These are phyloP conservation scores for Campoplex nolae DNA, from an alignment of 2,888 invertebrate genomes.

Conservation along the genomic window DNA sequence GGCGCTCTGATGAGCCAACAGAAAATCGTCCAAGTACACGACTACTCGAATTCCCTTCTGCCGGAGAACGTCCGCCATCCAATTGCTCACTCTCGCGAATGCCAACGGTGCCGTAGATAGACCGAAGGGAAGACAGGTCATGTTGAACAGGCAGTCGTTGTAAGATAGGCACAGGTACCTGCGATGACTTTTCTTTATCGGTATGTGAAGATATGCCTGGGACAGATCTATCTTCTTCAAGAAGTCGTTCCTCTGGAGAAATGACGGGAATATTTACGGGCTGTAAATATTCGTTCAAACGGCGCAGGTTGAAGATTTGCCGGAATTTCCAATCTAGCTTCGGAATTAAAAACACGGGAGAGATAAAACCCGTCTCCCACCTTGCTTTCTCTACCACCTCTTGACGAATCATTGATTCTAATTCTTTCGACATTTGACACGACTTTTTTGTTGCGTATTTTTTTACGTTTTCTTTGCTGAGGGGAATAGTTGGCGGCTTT, in stretches of 20 bases:
- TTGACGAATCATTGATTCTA: no score
- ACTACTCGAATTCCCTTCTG: background rate
- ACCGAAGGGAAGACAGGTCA: background rate
- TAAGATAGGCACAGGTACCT: constrained; percentile 4
- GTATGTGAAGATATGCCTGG: background rate
- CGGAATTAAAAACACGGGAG: constrained; percentile 3
- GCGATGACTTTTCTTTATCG: background rate
- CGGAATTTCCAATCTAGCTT: background rate
- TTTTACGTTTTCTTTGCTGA: background rate
- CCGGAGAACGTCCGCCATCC: background rate
- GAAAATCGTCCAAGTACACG: constrained; percentile 7
- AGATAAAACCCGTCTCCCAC: background rate
- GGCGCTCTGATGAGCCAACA: background rate
- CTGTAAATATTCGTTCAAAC: background rate
- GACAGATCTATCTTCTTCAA: constrained; percentile 56
- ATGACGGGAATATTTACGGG: constrained; percentile 3
- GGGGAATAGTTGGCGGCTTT: background rate
- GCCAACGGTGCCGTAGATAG: background rate
- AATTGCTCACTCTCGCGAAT: constrained; percentile 3
- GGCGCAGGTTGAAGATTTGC: background rate
- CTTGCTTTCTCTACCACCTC: background rate
- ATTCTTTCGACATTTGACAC: background rate
- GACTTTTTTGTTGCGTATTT: background rate
- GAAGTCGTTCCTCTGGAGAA: constrained; percentile 41
- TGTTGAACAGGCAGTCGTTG: background rate